Evolutionary conservation across 1,140 invertebrate genomes (phyloP), one percentile per base, ranked within the genome.

Genomic region (Sycophila sp.): DNA sequence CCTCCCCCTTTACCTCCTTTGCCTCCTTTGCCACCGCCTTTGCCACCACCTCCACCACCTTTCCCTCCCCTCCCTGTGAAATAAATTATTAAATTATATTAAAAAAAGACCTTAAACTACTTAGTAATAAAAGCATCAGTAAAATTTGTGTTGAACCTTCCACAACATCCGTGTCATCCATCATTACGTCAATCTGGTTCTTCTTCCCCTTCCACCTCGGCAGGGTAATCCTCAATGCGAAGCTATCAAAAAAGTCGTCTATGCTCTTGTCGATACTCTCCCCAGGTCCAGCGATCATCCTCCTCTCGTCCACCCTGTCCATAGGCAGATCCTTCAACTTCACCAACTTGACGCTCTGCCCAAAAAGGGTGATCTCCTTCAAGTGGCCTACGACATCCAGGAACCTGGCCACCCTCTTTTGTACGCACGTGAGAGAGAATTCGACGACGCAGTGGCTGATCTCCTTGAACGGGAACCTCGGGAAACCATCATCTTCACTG

Each of bases 201-300:
- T 74, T 60, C 64, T 80, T 81, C 1, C 77, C 78, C 45, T 81
- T 81, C 75, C 76, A 79, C 63, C 76, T 78, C 0, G 85, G 84
- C 11, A 86, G 19, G 0, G 77, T 83, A 5, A 86, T 81, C 55
- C 86, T 82, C 30, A 90, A 73, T 0, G 86, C 79, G 42, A 88
- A 89, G n/a, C 79, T 86, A 60, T 88, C 84, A 56, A 90, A 90
- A 64, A 89, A 89, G 15, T 86, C 77, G 17, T 89, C 83, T 4
- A 90, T 80, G 60, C 83, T 86, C 22, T 78, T 78, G 42, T 89
- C 87, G 11, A 90, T 88, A 65, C 79, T 78, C 2, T 83, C 79
- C 1, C 83, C 79, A 2, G 86, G 60, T 65, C 62, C 60, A 71
- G 56, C 79, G 72, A 65, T 73, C 28, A 73, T 72, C 13, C 64